Conservation (phyloP, 2,888 invertebrate genomes). For the Apotomis betuletana region DNA sequence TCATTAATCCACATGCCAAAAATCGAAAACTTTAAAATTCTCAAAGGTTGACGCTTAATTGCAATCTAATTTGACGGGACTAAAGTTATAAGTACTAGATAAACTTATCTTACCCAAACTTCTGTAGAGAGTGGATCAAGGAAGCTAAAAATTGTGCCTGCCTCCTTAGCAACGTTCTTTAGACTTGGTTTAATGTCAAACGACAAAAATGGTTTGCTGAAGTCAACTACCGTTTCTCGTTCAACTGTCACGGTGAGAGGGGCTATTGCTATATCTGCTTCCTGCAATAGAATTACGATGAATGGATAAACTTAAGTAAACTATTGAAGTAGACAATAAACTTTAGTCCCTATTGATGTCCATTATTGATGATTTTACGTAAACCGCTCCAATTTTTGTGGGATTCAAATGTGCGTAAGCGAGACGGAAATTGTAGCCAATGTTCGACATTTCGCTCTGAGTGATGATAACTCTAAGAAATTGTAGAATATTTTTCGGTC, state of each 20-base stretch:
- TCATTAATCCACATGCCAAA: too few species aligned
- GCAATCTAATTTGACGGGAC: background rate
- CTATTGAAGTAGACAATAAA: too few species aligned
- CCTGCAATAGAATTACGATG: slow-evolving; percentile 81
- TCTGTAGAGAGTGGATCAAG: slow-evolving; percentile 97
- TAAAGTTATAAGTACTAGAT: background rate
- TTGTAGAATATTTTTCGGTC: too few species aligned
- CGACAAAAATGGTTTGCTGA: slow-evolving; percentile 98
- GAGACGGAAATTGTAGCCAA: too few species aligned
- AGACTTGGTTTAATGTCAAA: slow-evolving; percentile 96
- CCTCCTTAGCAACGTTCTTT: slow-evolving; percentile 92
- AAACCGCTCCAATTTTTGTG: too few species aligned
- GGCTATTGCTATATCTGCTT: slow-evolving; percentile 97
- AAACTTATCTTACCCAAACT: slow-evolving; percentile 92
- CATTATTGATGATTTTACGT: too few species aligned
- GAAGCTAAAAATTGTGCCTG: slow-evolving; percentile 97
- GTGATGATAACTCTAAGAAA: too few species aligned
- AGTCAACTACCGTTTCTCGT: slow-evolving; percentile 97
- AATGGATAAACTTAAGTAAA: background rate
- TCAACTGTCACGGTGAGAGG: slow-evolving; percentile 97
- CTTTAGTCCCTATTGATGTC: too few species aligned
- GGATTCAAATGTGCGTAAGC: too few species aligned
- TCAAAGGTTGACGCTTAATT: too few species aligned
- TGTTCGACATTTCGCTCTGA: too few species aligned
- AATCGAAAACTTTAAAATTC: too few species aligned